Percentiles rank a stretch among this genome's conserved stretches.
These are phyloP conservation scores for Neolamprologus hecqui DNA, from an alignment of 2,113 vertebrate species.

Conservation along the genomic window DNA sequence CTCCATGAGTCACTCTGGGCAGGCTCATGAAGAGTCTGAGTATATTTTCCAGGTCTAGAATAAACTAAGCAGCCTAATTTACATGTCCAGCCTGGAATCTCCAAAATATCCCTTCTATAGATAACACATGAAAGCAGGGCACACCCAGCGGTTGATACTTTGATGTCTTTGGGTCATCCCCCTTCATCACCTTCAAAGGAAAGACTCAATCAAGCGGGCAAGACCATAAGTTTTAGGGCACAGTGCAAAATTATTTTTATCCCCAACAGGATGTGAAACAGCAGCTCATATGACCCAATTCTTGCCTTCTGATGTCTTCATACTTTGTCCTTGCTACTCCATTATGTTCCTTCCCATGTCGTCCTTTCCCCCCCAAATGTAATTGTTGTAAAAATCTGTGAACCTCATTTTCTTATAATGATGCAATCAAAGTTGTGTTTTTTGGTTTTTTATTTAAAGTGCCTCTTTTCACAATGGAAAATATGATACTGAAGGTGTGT, in stretches of 20 bases:
- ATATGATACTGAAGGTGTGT: background rate
- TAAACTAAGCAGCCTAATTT: background rate
- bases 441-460: background rate
- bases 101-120: background rate
- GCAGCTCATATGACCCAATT: background rate
- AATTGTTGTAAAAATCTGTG: background rate
- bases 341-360: background rate
- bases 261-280: background rate
- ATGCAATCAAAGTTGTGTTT: background rate
- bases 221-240: background rate
- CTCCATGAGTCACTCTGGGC: background rate
- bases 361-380: background rate
- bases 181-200: conserved; percentile 4
- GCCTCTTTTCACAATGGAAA: background rate
- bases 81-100: background rate
- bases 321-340: background rate
- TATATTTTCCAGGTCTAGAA: background rate
- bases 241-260: background rate
- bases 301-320: background rate
- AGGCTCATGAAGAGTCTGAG: background rate
- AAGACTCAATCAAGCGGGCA: background rate
- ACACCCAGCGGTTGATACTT: conserved; percentile 11
- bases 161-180: background rate
- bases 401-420: background rate
- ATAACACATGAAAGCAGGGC: conserved; percentile 21